Evolutionary conservation across 2,113 vertebrate genomes (phyloP), one percentile per base, ranked within the genome.

Genomic region (Melierax canorus): DNA sequence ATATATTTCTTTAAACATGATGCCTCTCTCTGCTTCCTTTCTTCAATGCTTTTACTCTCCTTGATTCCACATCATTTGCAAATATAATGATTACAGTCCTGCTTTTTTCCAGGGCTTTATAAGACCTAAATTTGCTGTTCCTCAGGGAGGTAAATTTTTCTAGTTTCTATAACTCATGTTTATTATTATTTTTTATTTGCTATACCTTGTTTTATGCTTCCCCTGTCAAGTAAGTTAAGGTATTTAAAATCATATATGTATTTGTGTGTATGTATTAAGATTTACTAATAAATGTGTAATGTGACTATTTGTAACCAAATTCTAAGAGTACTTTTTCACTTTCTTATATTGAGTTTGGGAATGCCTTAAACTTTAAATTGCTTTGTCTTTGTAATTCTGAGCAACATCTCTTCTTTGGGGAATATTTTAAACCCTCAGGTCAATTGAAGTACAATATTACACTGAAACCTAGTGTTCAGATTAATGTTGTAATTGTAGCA

Each of bases 161-260:
- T 86, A 41, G 23, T 94, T 83, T 95, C 83, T 92, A 51, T 60
- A 91, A 39, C 19, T 81, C 39, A 64, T 43, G 27, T 53, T 96
- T 93, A 71, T 90, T 93, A 50, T 55, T 82, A 48, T 56, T 81
- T 58, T 92, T 72, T 17, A 82, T 88, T 92, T 80, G n/a, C 63
- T 94, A 0, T 83, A 30, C 22, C 18, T 89, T 81, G 23, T 51
- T 92, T 97, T 86, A 68, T 78, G 30, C n/a, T 95, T 92, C 51
- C 51, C 15, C 9, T 36, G 12, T 89, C 64, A 77, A 75, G 68
- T 39, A 63, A 24, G 41, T 63, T 93, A 71, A 80, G 59, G 19
- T 80, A 51, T 88, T 91, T 78, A 48, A 78, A 85, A 85, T 39
- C 16, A 32, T 43, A 16, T 51, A 8, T 48, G 6, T 69, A 5